Conservation (phyloP, 2,113 vertebrate species). For the Nesoenas mayeri region DNA sequence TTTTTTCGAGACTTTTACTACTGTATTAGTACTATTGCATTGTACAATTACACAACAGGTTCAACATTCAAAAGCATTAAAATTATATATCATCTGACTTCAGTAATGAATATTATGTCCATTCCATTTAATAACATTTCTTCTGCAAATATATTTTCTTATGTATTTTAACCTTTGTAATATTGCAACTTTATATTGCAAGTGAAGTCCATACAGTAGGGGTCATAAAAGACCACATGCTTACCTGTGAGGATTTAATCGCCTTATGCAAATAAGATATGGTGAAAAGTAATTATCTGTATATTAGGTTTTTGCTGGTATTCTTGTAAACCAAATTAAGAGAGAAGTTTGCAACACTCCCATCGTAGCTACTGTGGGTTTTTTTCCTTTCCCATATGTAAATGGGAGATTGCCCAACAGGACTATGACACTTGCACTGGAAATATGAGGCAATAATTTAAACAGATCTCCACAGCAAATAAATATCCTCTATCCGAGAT, state of each 20-base stretch:
- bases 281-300: neutral
- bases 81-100: neutral
- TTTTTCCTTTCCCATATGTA: neutral
- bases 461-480: constrained; percentile 25
- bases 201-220: neutral
- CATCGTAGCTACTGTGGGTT: neutral
- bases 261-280: neutral
- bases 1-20: neutral
- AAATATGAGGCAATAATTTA: constrained; percentile 36
- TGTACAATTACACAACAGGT: neutral
- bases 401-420: neutral
- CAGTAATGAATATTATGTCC: neutral
- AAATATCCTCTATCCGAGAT: neutral
- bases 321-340: neutral
- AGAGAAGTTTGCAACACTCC: neutral
- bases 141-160: neutral
- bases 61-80: neutral
- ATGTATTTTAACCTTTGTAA: neutral
- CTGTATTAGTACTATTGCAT: neutral
- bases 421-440: neutral
- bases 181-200: neutral
- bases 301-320: neutral
- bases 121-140: neutral
- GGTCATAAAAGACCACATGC: neutral
- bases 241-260: neutral